Conservation (phyloP, 2,113 vertebrate species). For the Hemicordylus capensis region DNA sequence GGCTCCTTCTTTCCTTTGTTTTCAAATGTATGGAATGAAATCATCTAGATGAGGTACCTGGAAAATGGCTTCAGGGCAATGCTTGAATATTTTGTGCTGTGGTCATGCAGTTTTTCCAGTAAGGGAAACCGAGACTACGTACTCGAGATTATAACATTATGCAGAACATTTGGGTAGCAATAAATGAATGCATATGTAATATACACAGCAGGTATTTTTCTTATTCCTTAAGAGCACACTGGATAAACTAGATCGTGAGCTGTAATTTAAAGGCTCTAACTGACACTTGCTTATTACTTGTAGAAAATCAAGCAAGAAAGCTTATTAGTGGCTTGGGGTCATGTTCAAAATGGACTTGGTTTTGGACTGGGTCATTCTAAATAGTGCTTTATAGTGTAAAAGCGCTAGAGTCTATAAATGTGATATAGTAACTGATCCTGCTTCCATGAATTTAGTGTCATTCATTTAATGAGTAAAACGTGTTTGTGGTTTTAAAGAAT, state of each 20-base stretch:
- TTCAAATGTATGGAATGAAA: constrained; percentile 54
- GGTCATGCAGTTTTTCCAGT: neutral
- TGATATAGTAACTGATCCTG: neutral
- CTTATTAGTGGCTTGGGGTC: constrained; percentile 4
- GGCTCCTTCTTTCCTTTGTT: constrained; percentile 62
- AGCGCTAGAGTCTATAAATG: neutral
- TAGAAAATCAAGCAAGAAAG: constrained; percentile 17
- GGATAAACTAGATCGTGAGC: constrained; percentile 37
- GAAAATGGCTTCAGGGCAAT: constrained; percentile 69
- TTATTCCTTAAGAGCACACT: constrained; percentile 40
- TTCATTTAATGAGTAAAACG: constrained; percentile 44
- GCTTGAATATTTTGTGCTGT: constrained; percentile 45
- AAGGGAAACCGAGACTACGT: neutral
- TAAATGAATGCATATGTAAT: neutral
- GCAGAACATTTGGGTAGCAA: neutral
- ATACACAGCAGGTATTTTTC: neutral
- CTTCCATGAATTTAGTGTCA: constrained; percentile 26
- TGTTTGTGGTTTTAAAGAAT: constrained; percentile 37
- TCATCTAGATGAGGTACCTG: constrained; percentile 59
- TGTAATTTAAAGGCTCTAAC: constrained; percentile 38
- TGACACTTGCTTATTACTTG: constrained; percentile 37
- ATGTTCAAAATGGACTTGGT: constrained; percentile 7
- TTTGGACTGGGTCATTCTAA: neutral
- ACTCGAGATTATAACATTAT: neutral
- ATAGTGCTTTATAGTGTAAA: constrained; percentile 19